Conservation (phyloP, 92 coral and sea anemone species). For the Metridium senile region DNA sequence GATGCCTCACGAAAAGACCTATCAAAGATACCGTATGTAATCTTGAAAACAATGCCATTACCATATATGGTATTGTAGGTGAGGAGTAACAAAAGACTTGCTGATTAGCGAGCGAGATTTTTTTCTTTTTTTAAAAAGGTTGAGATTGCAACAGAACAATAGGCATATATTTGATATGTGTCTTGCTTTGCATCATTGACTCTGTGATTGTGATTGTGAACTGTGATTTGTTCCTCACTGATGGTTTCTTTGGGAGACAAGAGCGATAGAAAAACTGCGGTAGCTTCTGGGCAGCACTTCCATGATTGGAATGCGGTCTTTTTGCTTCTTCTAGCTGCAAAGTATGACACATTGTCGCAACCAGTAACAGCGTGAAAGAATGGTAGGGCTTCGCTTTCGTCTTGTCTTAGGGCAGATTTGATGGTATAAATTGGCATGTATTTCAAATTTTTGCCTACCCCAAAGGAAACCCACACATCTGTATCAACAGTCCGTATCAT, state of each 20-base stretch:
- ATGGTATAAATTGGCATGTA: slow-evolving; percentile 24
- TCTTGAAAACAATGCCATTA: too few species aligned
- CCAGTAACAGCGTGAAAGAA: slow-evolving; percentile 52
- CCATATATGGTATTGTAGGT: too few species aligned
- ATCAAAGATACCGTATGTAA: too few species aligned
- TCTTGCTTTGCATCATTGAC: slow-evolving; percentile 44
- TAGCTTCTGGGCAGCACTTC: slow-evolving; percentile 32
- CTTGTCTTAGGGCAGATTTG: background rate
- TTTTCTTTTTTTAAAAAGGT: too few species aligned
- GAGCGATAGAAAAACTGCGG: slow-evolving; percentile 24
- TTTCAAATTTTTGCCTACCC: slow-evolving; percentile 38
- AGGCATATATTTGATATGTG: too few species aligned
- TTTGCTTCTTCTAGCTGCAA: slow-evolving; percentile 55
- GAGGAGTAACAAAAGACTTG: too few species aligned
- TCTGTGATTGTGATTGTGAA: too few species aligned
- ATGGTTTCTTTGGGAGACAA: slow-evolving; percentile 14
- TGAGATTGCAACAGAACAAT: too few species aligned
- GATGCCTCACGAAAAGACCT: slow-evolving; percentile 44
- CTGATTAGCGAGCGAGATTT: too few species aligned
- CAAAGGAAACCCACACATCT: slow-evolving; percentile 60
- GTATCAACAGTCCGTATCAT: slow-evolving; percentile 48
- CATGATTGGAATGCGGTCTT: slow-evolving; percentile 52
- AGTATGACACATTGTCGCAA: slow-evolving; percentile 50
- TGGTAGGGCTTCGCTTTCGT: slow-evolving; percentile 19
- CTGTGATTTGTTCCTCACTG: background rate